phyloP scores from a whole-genome alignment of 2,113 vertebrate genomes.

The Hippocampus barbouri region DNA sequence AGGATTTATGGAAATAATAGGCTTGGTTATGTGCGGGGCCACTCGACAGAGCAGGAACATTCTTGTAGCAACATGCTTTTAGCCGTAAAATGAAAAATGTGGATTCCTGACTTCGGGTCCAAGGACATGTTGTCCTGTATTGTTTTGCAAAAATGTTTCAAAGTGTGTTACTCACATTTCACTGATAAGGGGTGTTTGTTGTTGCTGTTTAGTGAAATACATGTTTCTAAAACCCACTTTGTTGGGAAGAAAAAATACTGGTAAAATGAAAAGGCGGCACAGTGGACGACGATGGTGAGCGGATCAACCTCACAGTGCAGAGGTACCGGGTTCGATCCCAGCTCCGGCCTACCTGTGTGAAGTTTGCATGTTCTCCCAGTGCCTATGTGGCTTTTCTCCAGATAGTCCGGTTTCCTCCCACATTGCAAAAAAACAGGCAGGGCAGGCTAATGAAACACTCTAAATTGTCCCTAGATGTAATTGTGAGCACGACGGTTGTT shows the following conservation, averaged over 20 bases:
- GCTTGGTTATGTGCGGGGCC: conserved; percentile 51
- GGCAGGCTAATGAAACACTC: too few species aligned
- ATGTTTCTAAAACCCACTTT: not conserved
- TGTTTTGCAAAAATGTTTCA: conserved; percentile 29
- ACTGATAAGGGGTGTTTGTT: not conserved
- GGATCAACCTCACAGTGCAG: too few species aligned
- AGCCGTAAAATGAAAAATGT: conserved; percentile 53
- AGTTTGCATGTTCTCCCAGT: too few species aligned
- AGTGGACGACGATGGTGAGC: not conserved
- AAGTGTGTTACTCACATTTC: not conserved
- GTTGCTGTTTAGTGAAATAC: not conserved
- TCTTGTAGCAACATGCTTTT: conserved; percentile 47
- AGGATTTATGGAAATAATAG: conserved; percentile 60
- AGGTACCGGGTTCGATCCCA: too few species aligned
- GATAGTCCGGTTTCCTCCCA: too few species aligned
- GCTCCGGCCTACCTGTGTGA: too few species aligned
- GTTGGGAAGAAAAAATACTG: not conserved
- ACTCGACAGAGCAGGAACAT: conserved; percentile 43
- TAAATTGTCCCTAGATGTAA: too few species aligned
- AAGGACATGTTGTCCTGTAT: conserved; percentile 13
- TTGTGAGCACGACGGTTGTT: too few species aligned
- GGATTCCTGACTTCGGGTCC: conserved; percentile 28
- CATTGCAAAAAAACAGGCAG: too few species aligned
- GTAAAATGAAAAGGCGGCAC: not conserved
- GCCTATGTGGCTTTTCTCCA: too few species aligned